A percentile compares a stretch with the other conserved stretches of the same genome.
Conservation (phyloP, 2,797 vertebrate species). For the Ataeniobius toweri region DNA sequence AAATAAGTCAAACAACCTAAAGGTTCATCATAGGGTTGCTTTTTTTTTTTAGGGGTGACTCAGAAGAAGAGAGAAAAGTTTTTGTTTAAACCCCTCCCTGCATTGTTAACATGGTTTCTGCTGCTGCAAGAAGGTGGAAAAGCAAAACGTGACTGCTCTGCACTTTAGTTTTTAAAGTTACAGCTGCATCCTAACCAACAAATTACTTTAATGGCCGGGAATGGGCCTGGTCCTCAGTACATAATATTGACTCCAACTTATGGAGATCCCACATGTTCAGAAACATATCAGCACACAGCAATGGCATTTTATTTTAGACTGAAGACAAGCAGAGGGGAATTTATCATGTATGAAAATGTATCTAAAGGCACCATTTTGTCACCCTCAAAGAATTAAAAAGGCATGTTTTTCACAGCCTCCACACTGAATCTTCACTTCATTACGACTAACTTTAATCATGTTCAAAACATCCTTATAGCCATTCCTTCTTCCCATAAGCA, state of each 20-base stretch:
- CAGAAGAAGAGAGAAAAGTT: conserved; percentile 41
- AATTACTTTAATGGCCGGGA: conserved; percentile 70
- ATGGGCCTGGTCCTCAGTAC: conserved; percentile 60
- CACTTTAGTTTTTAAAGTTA: conserved; percentile 75
- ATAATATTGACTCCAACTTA: conserved; percentile 70
- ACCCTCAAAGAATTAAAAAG: conserved; percentile 56
- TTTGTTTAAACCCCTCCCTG: conserved; percentile 65
- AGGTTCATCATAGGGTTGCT: conserved; percentile 29
- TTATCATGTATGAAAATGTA: conserved; percentile 70
- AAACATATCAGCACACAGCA: conserved; percentile 51
- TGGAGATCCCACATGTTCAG: conserved; percentile 73
- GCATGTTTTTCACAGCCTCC: conserved; percentile 63
- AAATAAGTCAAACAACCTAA: conserved; percentile 24
- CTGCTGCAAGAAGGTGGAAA: conserved; percentile 18
- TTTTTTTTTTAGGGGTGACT: conserved; percentile 58
- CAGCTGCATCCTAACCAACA: conserved; percentile 64
- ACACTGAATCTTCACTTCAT: conserved; percentile 67
- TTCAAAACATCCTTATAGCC: conserved; percentile 74
- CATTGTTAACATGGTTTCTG: conserved; percentile 60
- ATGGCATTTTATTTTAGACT: conserved; percentile 25
- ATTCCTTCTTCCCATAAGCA: conserved; percentile 78
- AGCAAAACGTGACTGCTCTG: conserved; percentile 52
- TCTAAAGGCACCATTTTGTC: conserved; percentile 59
- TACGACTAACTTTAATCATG: conserved; percentile 76
- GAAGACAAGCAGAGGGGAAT: conserved; percentile 45